phyloP scores from a whole-genome alignment of 2,888 invertebrate genomes.

The Coleophora deauratella region DNA sequence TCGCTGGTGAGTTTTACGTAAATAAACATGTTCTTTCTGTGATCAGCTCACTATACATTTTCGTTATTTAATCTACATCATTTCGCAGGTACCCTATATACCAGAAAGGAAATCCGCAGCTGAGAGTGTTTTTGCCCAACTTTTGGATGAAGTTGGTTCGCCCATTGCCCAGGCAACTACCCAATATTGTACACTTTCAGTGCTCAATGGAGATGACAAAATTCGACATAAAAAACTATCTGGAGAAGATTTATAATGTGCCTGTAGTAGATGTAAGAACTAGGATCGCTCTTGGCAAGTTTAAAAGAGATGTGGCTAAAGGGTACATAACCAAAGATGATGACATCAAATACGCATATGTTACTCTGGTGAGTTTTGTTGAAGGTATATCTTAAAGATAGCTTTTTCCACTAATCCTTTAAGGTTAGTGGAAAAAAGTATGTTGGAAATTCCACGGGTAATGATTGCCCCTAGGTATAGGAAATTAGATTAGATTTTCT shows the following conservation, averaged over 20 bases:
- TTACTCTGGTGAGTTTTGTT: constrained; percentile 77
- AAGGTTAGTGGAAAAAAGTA: too few species aligned
- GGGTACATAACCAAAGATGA: constrained; percentile 86
- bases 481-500: too few species aligned
- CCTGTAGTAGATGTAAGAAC: constrained; percentile 86
- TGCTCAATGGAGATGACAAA: constrained; percentile 97
- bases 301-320: constrained; percentile 72
- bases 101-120: constrained; percentile 94
- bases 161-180: constrained; percentile 78
- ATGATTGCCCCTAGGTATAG: too few species aligned
- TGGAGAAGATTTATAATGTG: constrained; percentile 95
- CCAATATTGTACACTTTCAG: constrained; percentile 89
- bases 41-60: background rate
- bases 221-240: constrained; percentile 91
- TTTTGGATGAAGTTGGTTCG: constrained; percentile 97
- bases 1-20: constrained; percentile 39
- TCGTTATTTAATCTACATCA: background rate
- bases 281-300: constrained; percentile 80
- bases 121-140: constrained; percentile 93
- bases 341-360: constrained; percentile 86
- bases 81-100: constrained; percentile 88
- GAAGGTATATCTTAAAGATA: too few species aligned
- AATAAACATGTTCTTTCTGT: background rate
- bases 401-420: too few species aligned
- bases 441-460: too few species aligned